Evolutionary conservation across 2,888 invertebrate species (phyloP), one percentile per base, ranked within the genome.

Genomic region (Drosophila kanekoi): DNA sequence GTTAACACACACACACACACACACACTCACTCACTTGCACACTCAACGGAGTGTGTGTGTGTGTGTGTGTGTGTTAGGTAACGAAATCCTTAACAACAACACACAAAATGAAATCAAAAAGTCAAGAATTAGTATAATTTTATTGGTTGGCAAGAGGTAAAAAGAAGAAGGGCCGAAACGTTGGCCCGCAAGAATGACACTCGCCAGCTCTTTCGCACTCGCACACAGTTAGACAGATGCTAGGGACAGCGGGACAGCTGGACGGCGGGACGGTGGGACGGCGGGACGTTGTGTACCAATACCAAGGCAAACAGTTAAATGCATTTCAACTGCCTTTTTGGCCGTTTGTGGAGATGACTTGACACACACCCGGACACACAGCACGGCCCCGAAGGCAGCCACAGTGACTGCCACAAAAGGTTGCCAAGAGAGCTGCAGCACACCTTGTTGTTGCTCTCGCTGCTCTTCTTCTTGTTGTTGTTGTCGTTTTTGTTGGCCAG

Each of bases 111-210:
- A 83, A 85, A 85, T 89, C 90, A 79, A 81, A 78, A 84, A 89
- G 81, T 81, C 87, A 73, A 68, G 90, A 90, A 89, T 89, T 89
- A 89, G 90, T 89, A 90, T 90, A 90, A 90, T 90, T 89, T 90
- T 90, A 89, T 89, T 89, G 89, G 89, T 90, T 83, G 84, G 83
- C 87, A 88, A 86, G 72, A 84, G 68, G 66, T 75, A 72, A 64
- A 73, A 67, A 63, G 56, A 18, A 61, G 56, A 47, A 53, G 49
- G 52, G 54, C 43, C 60, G 45, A 41, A 48, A 38, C 47, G 23
- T 52, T 35, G 37, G 67, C 40, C 87, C 86, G 82, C 86, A 79
- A 79, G 87, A 82, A 83, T 66, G 83, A 86, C 80, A 80, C 72
- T 63, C 37, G 82, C 86, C 58, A 20, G 49, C 89, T 85, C 83